Evolutionary conservation across 2,888 invertebrate species (phyloP), one percentile per base, ranked within the genome.

Genomic region (Apeira syringaria): DNA sequence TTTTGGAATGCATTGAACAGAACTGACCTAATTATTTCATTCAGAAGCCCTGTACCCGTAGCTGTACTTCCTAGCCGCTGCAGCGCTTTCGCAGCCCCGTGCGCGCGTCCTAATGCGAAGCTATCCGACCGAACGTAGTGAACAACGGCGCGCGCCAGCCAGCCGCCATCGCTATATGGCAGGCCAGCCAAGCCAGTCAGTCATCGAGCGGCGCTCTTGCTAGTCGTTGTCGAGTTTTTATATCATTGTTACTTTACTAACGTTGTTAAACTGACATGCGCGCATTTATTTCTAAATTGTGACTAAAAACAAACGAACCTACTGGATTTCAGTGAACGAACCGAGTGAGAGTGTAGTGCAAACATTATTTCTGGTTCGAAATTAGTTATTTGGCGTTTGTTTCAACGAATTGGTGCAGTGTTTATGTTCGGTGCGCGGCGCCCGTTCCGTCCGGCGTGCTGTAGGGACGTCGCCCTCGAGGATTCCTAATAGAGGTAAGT

Each of bases 371-470:
- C 42, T 45, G 43, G 50, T 61, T 57, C 57, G 59, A 64, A 47
- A 61, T 69, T 58, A 43, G 50, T 51, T 57, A 67, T 65, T 72
- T 60, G 68, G 68, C 68, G 66, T 72, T 79, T 73, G 70, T 72
- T 80, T 72, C 66, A 71, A 66, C 64, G 64, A 74, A 75, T 79
- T 80, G 77, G 87, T 88, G 86, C 78, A 84, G 88, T 89, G 88
- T 89, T 89, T 89, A 87, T 87, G 87, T 88, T 80, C 74, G 75
- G 71, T 81, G 71, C 80, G 82, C 79, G 79, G 76, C 78, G 75
- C 74, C 71, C 70, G 83, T 69, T 80, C 68, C 68, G 74, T 79
- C 74, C 80, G 80, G 78, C 77, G 74, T 76, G 74, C 70, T 78
- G 77, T 77, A 84, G 75, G 81, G 77, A 78, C 88, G 83, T 87